These are phyloP conservation scores for Drosophila buzzatii DNA, from an alignment of 2,888 invertebrate genomes.

Conservation along the genomic window DNA sequence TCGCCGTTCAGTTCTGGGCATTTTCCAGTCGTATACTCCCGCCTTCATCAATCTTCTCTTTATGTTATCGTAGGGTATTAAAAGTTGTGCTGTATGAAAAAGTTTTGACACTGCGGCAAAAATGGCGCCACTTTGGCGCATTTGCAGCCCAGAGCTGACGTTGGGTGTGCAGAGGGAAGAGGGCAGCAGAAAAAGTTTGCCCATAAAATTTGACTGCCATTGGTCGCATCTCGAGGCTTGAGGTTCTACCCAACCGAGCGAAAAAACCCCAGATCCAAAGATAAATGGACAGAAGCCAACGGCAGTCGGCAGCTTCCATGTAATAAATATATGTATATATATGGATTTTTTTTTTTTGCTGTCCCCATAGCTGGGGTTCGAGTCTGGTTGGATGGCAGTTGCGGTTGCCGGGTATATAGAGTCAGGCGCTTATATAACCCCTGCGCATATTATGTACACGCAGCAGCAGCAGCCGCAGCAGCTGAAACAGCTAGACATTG, in stretches of 20 bases:
- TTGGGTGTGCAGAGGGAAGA: neutral
- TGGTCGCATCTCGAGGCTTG: conserved; percentile 71
- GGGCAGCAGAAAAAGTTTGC: conserved; percentile 69
- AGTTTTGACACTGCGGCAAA: conserved; percentile 80
- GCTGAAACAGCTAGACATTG: conserved; percentile 38
- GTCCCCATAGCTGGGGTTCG: conserved; percentile 34
- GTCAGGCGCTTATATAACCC: conserved; percentile 49
- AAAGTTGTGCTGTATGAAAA: conserved; percentile 13
- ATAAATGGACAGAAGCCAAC: conserved; percentile 83
- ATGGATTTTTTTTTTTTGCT: conserved; percentile 20
- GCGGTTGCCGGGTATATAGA: conserved; percentile 29
- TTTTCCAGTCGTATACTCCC: neutral
- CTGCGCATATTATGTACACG: conserved; percentile 57
- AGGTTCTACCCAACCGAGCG: conserved; percentile 30
- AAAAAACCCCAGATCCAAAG: conserved; percentile 59
- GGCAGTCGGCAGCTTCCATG: conserved; percentile 61
- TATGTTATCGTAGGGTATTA: conserved; percentile 6
- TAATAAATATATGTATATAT: conserved; percentile 53
- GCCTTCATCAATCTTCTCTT: neutral
- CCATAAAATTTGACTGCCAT: conserved; percentile 81
- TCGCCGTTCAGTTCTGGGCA: neutral
- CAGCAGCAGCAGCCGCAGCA: conserved; percentile 2
- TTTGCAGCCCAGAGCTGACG: conserved; percentile 11
- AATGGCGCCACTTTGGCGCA: conserved; percentile 83
- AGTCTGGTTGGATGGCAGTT: conserved; percentile 59